phyloP scores from a whole-genome alignment of 2,888 invertebrate genomes.

The Pristionchus entomophagus region DNA sequence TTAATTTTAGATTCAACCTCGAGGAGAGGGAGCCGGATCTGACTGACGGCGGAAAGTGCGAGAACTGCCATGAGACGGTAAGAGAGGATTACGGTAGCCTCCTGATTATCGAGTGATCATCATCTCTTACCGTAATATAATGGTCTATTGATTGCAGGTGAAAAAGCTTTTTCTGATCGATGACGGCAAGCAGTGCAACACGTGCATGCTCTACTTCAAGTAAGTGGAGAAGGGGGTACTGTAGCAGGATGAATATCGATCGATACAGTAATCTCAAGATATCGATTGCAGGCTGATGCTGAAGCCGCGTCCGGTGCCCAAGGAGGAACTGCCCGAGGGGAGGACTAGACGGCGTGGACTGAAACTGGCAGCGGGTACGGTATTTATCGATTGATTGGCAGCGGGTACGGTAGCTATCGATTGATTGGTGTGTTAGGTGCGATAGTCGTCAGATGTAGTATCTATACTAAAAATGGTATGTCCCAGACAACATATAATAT shows the following conservation, averaged over 20 bases:
- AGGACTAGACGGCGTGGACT: not conserved
- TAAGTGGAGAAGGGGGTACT: not conserved
- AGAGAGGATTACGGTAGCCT: not conserved
- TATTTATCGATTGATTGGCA: not conserved
- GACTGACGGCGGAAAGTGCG: conserved; percentile 11
- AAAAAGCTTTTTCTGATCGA: conserved; percentile 27
- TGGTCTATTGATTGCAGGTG: not conserved
- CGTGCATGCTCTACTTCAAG: conserved; percentile 47
- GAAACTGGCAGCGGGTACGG: conserved; percentile 6
- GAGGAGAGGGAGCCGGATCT: not conserved
- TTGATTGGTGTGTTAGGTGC: not conserved
- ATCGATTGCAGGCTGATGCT: conserved; percentile 34
- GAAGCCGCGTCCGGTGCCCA: conserved; percentile 38
- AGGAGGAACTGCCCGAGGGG: conserved; percentile 10
- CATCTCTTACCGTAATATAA: not conserved
- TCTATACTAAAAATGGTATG: no score
- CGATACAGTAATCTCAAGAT: not conserved
- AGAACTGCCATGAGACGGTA: conserved; percentile 42
- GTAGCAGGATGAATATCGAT: not conserved
- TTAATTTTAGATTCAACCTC: not conserved
- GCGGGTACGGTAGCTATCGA: not conserved
- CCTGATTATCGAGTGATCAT: not conserved
- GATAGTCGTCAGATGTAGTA: not conserved
- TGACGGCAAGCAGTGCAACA: conserved; percentile 46
- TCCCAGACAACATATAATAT: no score